These are phyloP conservation scores for Hydrozoanthus gracilis DNA, from an alignment of 92 coral and sea anemone genomes.

Conservation along the genomic window DNA sequence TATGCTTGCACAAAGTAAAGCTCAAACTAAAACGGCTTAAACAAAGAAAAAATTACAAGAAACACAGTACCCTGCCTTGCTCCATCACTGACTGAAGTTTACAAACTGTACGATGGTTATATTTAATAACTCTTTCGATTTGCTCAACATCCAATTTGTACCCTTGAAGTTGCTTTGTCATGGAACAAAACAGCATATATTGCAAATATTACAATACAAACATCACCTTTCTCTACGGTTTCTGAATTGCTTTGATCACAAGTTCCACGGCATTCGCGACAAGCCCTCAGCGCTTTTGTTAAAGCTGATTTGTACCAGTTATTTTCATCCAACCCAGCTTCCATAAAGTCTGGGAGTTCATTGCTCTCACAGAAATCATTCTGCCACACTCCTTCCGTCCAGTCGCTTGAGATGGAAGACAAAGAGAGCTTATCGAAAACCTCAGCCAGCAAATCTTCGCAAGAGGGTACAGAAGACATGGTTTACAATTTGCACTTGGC, in stretches of 20 bases:
- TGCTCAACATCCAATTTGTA: too few relatives aligned
- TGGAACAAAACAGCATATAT: too few relatives aligned
- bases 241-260: conserved; percentile 60
- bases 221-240: conserved; percentile 45
- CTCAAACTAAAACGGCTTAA: too few relatives aligned
- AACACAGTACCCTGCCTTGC: too few relatives aligned
- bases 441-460: conserved; percentile 61
- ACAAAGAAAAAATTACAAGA: too few relatives aligned
- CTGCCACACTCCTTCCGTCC: conserved; percentile 92
- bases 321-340: conserved; percentile 55
- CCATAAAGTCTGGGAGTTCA: conserved; percentile 84
- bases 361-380: conserved; percentile 85
- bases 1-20: too few relatives aligned
- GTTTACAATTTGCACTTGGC: conserved; percentile 66
- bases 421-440: conserved; percentile 71
- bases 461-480: conserved; percentile 43
- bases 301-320: conserved; percentile 58
- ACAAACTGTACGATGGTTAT: too few relatives aligned
- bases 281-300: conserved; percentile 49
- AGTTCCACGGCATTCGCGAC: conserved; percentile 61
- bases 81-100: too few relatives aligned
- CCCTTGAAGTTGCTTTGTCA: too few relatives aligned
- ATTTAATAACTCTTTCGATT: too few relatives aligned
- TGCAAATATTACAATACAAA: background rate
- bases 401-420: conserved; percentile 69